Evolutionary conservation across 2,113 vertebrate species (phyloP).

Genomic region (Taxidea taxus): DNA sequence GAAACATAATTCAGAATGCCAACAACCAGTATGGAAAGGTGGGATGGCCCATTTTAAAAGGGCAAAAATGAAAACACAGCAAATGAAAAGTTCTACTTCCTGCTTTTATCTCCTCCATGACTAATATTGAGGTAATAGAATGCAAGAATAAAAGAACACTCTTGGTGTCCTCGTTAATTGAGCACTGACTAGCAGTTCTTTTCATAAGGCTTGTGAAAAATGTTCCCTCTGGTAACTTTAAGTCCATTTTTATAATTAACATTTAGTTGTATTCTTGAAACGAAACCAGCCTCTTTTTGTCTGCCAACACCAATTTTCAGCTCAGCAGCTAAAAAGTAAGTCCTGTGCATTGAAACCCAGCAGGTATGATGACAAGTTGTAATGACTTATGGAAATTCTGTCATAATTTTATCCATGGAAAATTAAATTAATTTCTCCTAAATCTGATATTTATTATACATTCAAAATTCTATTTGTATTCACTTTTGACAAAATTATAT

Average conservation of each 20-base stretch:
- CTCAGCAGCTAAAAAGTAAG: slow-evolving; percentile 35
- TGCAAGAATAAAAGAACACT: not conserved
- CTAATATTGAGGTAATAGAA: not conserved
- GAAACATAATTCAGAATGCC: not conserved
- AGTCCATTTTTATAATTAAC: not conserved
- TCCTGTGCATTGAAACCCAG: not conserved
- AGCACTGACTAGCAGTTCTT: not conserved
- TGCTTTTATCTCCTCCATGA: not conserved
- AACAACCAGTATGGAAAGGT: not conserved
- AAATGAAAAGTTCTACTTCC: slow-evolving; percentile 18
- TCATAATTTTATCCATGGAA: not conserved
- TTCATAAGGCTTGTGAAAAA: not conserved
- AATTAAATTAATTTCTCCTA: slow-evolving; percentile 3
- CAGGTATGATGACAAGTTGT: slow-evolving; percentile 27
- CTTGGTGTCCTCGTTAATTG: not conserved
- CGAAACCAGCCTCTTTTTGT: not conserved
- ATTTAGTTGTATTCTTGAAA: not conserved
- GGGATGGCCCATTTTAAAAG: not conserved
- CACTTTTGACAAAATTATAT: not conserved
- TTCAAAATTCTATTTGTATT: not conserved
- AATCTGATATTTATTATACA: not conserved
- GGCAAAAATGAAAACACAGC: not conserved
- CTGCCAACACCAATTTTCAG: slow-evolving; percentile 60
- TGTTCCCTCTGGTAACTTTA: not conserved
- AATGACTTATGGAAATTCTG: not conserved